A percentile compares a stretch with the other conserved stretches of the same genome.
Evolutionary conservation across 2,113 vertebrate genomes (phyloP).

Genomic region (Mixornis gularis): DNA sequence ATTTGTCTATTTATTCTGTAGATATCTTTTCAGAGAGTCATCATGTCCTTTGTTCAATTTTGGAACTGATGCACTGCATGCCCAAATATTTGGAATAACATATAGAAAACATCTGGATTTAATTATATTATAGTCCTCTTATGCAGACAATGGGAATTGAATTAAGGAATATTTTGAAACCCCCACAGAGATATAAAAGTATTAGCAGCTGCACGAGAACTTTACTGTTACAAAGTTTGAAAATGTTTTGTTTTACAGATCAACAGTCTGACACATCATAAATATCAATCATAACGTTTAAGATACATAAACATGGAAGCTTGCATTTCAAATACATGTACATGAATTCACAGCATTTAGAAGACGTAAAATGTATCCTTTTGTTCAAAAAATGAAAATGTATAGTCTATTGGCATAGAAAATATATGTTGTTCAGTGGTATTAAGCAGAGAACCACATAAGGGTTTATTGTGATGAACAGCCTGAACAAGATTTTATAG

Average conservation of each 20-base stretch:
- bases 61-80: slow-evolving; percentile 53
- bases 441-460: not conserved
- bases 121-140: slow-evolving; percentile 66
- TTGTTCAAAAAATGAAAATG: not conserved
- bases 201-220: slow-evolving; percentile 69
- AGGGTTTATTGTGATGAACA: not conserved
- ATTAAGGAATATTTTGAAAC: slow-evolving; percentile 75
- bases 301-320: slow-evolving; percentile 1
- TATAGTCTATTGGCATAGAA: not conserved
- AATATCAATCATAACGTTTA: slow-evolving; percentile 53
- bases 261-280: slow-evolving; percentile 64
- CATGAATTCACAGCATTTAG: not conserved
- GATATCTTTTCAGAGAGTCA: slow-evolving; percentile 45
- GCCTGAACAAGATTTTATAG: not conserved
- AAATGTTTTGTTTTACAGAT: slow-evolving; percentile 70
- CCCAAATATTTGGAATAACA: slow-evolving; percentile 69
- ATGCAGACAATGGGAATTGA: slow-evolving; percentile 70
- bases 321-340: not conserved
- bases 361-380: not conserved
- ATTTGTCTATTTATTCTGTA: slow-evolving; percentile 45
- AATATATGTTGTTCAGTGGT: not conserved
- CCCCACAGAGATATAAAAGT: slow-evolving; percentile 67
- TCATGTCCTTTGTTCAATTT: slow-evolving; percentile 37
- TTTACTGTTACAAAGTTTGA: slow-evolving; percentile 56
- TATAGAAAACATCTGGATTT: slow-evolving; percentile 69